Evolutionary conservation across 2,888 invertebrate genomes (phyloP), one percentile per base, ranked within the genome.

Genomic region (Drosophila stalkeri): DNA sequence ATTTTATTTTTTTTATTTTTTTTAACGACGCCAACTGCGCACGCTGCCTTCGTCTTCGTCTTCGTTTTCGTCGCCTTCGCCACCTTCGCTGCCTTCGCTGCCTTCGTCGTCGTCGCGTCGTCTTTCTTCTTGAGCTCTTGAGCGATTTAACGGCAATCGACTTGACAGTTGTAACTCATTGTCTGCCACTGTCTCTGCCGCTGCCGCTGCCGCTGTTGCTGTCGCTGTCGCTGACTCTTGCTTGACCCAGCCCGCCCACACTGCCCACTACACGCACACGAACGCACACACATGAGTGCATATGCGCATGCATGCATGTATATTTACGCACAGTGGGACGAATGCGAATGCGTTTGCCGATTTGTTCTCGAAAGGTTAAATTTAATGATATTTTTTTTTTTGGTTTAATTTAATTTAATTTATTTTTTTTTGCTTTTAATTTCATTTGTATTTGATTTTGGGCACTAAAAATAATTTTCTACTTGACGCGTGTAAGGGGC

Each of bases 131-230:
- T 67, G 49, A 61, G 78, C 64, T 80, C 64, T 80, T 78, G 78
- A 78, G 78, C 67, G 77, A 65, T 76, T 78, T 78, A 78, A 65
- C 77, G 61, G 72, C 78, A 78, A 78, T 76, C 72, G 78, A 77
- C 81, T 80, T 78, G 81, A 80, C 78, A 80, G 77, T 72, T 78
- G 72, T 77, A 72, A 72, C 80, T 76, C 81, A 80, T 76, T 72
- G 78, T 80, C 62, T 80, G 61, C 44, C 52, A 59, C 59, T 64
- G 73, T 62, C 49, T 54, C 56, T 31, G 62, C 56, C 18, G 20
- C 63, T 37, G 56, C 8, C 35, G 14, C 59, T 47, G 52, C 11
- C 18, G 39, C 23, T 27, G 23, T 6, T 5, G 37, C n/a, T 52
- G 52, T 3, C 39, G 7, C 61, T 51, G 49, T 12, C 20, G 41